Conservation (phyloP, 2,888 invertebrate genomes). For the Rhopalosiphum nymphaeae region DNA sequence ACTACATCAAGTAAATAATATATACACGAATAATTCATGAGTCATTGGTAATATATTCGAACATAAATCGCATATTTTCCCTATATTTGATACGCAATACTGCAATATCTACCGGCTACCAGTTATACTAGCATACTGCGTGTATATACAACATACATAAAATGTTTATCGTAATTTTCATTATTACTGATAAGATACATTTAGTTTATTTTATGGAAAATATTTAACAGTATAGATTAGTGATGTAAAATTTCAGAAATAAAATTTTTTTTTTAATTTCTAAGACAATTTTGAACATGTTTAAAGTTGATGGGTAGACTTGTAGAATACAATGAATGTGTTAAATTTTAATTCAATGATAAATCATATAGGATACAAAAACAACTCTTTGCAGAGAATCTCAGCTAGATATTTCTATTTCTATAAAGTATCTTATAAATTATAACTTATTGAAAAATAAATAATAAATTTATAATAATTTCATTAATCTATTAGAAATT, state of each 20-base stretch:
- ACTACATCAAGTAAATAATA: background rate
- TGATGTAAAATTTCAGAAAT: background rate
- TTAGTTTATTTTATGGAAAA: background rate
- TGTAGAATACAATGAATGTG: background rate
- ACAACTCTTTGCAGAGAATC: background rate
- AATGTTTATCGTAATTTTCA: background rate
- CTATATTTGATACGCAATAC: background rate
- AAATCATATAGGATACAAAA: background rate
- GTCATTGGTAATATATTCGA: background rate
- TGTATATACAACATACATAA: background rate
- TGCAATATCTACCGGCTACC: background rate
- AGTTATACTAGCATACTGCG: background rate
- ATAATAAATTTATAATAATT: too few species aligned
- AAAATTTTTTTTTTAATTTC: too few species aligned
- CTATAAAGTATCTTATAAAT: background rate
- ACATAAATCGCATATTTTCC: background rate
- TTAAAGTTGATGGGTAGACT: too few species aligned
- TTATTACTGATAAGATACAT: background rate
- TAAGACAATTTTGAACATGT: too few species aligned
- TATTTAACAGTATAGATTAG: background rate
- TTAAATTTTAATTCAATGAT: background rate
- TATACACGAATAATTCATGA: background rate
- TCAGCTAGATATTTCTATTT: background rate
- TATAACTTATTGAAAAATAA: background rate
- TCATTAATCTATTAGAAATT: too few species aligned